Base-by-base conservation (phyloP, 2,888 invertebrate genomes). In the Argyra leucocephala region DNA sequence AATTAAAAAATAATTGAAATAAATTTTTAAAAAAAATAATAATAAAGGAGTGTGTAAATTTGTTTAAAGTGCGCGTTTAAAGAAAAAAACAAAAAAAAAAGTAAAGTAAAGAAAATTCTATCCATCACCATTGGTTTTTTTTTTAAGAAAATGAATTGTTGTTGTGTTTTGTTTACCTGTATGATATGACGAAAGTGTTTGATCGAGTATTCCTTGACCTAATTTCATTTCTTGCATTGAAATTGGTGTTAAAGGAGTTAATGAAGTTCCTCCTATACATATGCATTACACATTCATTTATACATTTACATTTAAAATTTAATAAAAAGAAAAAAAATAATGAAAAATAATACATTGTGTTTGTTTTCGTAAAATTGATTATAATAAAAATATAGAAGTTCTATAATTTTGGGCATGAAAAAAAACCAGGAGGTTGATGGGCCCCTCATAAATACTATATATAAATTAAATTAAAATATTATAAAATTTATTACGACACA, bases 161-260 rank as follows among this genome's bases (percentile, higher is more conserved):
- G n/a, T n/a, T n/a, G 23, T 37, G 48, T 82, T 58, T 48, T 61
- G 63, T 76, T 84, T 83, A 88, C 87, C 87, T 83, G 87, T 83
- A 77, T 86, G 86, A 77, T 87, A 88, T 69, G 88, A 86, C 72
- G 87, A 85, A 76, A 87, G 80, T 71, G 85, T 82, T 71, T 85
- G 84, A 71, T 88, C 87, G 80, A 87, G 81, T 71, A 86, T 82
- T 73, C 81, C 80, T 74, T 84, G 80, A 78, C 84, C 85, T 74
- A 87, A 82, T 83, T 88, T 88, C 82, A 88, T 85, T 79, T 88
- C 88, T 81, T 88, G 88, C 86, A 88, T 87, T 78, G 84, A 86
- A 78, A 88, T 85, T 72, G 88, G 88, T 72, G 88, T 86, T 78
- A 88, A 81, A 71, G 88, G 87, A 73, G 88, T 86, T 79, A 88